Evolutionary conservation across 2,888 invertebrate genomes (phyloP).

Genomic region (Elysia crispata): DNA sequence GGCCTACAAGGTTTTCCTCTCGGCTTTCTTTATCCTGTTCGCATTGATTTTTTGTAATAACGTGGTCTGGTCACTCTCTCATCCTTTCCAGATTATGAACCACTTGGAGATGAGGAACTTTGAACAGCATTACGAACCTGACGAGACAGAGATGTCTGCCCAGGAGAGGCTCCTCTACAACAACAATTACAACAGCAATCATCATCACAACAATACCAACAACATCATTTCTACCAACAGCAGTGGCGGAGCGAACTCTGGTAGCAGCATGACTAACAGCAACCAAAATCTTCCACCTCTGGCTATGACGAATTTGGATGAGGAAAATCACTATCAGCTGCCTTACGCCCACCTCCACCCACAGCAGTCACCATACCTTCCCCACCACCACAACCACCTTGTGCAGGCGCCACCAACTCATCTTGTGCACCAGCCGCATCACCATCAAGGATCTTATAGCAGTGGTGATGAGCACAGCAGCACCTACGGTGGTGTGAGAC

Average conservation of each 20-base stretch:
- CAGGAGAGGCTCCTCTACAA: conserved; percentile 51
- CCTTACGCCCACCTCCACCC: conserved; percentile 46
- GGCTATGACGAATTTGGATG: background rate
- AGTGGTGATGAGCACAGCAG: conserved; percentile 41
- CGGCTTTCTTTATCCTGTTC: background rate
- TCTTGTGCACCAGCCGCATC: conserved; percentile 34
- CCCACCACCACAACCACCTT: conserved; percentile 17
- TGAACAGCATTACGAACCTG: conserved; percentile 41
- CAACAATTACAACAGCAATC: conserved; percentile 44
- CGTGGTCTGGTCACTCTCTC: background rate
- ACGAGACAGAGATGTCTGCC: conserved; percentile 49
- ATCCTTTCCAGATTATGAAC: conserved; percentile 50
- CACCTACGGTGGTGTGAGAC: conserved; percentile 25
- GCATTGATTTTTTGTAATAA: background rate
- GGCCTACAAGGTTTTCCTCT: background rate
- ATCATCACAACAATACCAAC: conserved; percentile 18
- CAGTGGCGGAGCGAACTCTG: background rate
- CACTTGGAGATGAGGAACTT: conserved; percentile 52
- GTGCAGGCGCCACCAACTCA: background rate
- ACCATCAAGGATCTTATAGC: conserved; percentile 37
- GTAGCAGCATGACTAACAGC: no score
- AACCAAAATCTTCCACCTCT: no score
- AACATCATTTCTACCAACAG: conserved; percentile 6
- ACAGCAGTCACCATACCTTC: conserved; percentile 40
- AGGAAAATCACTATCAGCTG: conserved; percentile 48